These are phyloP conservation scores for Odontophorus gujanensis DNA, from an alignment of 2,113 vertebrate genomes.

Conservation along the genomic window DNA sequence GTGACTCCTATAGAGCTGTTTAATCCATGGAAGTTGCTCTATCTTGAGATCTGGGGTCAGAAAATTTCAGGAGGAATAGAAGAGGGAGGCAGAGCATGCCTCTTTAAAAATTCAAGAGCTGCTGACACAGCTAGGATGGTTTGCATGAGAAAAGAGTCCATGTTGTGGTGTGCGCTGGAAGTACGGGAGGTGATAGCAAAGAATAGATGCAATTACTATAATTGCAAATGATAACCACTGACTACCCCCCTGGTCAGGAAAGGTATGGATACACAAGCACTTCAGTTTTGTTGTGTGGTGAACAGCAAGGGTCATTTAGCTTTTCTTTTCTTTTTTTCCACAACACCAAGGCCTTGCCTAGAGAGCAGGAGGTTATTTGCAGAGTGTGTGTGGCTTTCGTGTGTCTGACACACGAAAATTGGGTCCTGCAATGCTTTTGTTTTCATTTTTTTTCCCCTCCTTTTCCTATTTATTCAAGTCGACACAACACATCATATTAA, in stretches of 20 bases:
- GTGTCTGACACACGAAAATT: background rate
- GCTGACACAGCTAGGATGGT: constrained; percentile 48
- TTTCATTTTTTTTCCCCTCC: background rate
- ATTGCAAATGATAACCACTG: background rate
- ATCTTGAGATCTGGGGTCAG: constrained; percentile 55
- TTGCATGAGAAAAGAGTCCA: constrained; percentile 58
- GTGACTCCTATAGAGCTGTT: constrained; percentile 67
- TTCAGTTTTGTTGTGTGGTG: background rate
- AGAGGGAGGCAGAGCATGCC: background rate
- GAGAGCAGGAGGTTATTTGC: background rate
- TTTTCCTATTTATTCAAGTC: background rate
- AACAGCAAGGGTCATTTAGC: background rate
- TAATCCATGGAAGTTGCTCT: constrained; percentile 64
- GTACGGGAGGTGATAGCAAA: constrained; percentile 1
- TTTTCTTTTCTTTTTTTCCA: background rate
- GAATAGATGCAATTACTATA: background rate
- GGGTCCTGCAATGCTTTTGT: background rate
- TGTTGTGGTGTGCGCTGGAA: constrained; percentile 5
- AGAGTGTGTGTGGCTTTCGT: background rate
- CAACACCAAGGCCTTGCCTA: background rate
- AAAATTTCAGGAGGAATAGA: constrained; percentile 58
- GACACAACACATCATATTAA: background rate
- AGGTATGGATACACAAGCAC: background rate
- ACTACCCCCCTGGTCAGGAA: background rate
- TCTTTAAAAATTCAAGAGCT: constrained; percentile 65